Conservation (phyloP, 2,113 vertebrate genomes). For the Erythrocercus mccallii region DNA sequence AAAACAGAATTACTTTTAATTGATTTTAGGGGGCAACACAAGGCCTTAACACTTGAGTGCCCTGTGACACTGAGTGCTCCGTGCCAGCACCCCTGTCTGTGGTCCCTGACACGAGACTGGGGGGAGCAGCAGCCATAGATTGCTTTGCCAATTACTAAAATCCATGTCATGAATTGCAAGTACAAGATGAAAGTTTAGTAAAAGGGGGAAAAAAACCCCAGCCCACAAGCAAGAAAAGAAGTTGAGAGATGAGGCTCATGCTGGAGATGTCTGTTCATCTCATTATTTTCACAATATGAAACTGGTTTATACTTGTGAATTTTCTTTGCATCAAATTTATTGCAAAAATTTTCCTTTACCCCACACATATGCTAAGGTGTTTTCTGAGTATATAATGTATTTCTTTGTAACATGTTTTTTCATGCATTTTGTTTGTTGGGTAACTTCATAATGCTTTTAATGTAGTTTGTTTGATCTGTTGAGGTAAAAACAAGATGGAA, state of each 20-base stretch:
- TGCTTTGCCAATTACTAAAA: neutral
- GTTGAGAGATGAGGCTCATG: neutral
- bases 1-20: neutral
- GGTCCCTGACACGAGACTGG: fast-evolving
- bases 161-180: neutral
- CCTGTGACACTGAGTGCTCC: neutral
- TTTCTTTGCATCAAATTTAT: neutral
- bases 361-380: neutral
- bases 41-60: neutral
- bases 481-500: slow-evolving; percentile 27
- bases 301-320: neutral
- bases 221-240: neutral
- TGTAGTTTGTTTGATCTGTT: slow-evolving; percentile 37
- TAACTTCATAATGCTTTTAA: neutral
- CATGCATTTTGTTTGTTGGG: neutral
- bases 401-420: slow-evolving; percentile 4
- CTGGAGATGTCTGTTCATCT: neutral
- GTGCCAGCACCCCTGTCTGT: neutral
- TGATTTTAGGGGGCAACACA: neutral
- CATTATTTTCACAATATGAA: neutral
- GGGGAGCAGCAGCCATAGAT: neutral
- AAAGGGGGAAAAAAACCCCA: no score
- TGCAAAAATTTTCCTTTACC: neutral
- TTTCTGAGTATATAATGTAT: neutral
- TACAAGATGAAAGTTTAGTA: neutral